phyloP scores from a whole-genome alignment of 1,140 invertebrate genomes.

The Euura saliciscinereae region DNA sequence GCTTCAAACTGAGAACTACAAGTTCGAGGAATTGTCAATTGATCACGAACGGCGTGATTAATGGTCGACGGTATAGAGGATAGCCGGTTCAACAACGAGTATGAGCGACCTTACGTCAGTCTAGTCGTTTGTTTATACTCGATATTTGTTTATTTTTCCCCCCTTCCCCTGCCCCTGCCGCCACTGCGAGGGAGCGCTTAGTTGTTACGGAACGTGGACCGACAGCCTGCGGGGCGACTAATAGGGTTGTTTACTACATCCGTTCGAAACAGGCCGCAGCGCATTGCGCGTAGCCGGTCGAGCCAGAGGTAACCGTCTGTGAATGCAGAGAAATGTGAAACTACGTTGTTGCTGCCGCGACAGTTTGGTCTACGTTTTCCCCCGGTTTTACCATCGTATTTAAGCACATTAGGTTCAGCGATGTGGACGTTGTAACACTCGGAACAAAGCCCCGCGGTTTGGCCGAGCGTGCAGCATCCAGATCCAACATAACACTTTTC shows the following conservation, averaged over 20 bases:
- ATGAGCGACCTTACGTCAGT: too few relatives aligned
- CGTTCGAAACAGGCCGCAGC: neutral
- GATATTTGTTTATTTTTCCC: too few relatives aligned
- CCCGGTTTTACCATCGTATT: neutral
- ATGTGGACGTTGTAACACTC: neutral
- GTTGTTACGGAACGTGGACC: neutral
- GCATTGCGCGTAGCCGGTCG: neutral
- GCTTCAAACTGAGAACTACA: too few relatives aligned
- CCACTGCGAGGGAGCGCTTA: too few relatives aligned
- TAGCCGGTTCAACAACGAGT: too few relatives aligned
- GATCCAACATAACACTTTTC: neutral
- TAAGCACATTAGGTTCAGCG: constrained; percentile 1
- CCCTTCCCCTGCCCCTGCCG: too few relatives aligned
- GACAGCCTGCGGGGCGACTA: constrained; percentile 1
- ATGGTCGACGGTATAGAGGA: too few relatives aligned
- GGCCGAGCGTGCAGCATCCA: neutral
- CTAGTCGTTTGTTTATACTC: too few relatives aligned
- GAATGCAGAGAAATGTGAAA: constrained; percentile 2
- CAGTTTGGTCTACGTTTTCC: constrained; percentile 2
- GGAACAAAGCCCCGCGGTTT: neutral
- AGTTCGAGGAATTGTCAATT: too few relatives aligned
- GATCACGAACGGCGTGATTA: too few relatives aligned
- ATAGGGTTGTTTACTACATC: constrained; percentile 2
- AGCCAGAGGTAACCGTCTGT: too few relatives aligned
- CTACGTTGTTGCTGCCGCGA: neutral